Conservation (phyloP, 2,113 vertebrate genomes). For the Prolemur simus region DNA sequence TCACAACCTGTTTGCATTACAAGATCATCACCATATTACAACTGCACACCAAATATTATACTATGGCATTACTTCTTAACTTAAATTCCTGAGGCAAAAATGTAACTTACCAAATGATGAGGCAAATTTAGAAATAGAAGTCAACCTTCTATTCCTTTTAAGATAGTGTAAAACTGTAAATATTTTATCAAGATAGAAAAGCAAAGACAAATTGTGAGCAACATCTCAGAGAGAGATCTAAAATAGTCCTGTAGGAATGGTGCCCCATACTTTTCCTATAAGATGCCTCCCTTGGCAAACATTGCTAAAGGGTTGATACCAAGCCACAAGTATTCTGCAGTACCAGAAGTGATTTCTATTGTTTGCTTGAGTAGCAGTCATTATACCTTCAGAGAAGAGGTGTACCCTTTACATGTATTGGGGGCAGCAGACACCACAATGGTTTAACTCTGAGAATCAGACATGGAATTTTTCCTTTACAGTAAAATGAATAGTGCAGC, state of each 20-base stretch:
- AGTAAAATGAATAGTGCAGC: neutral
- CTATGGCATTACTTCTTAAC: neutral
- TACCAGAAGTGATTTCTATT: neutral
- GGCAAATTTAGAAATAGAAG: neutral
- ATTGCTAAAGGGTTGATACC: neutral
- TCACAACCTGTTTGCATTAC: neutral
- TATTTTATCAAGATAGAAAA: neutral
- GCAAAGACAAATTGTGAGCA: neutral
- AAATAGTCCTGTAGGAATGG: neutral
- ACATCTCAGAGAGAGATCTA: neutral
- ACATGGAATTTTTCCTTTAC: constrained; percentile 31
- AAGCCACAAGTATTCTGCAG: neutral
- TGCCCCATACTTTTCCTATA: neutral
- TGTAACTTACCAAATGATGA: neutral
- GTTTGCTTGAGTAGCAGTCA: neutral
- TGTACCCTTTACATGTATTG: neutral
- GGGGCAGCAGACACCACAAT: neutral
- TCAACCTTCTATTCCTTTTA: neutral
- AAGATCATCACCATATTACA: neutral
- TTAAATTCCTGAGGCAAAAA: neutral
- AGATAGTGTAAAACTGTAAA: neutral
- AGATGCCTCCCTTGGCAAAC: neutral
- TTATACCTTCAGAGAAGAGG: neutral
- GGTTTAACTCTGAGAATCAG: neutral
- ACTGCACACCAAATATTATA: neutral